phyloP scores from a whole-genome alignment of 2,888 invertebrate species.

The Sceliomorpha sp. region DNA sequence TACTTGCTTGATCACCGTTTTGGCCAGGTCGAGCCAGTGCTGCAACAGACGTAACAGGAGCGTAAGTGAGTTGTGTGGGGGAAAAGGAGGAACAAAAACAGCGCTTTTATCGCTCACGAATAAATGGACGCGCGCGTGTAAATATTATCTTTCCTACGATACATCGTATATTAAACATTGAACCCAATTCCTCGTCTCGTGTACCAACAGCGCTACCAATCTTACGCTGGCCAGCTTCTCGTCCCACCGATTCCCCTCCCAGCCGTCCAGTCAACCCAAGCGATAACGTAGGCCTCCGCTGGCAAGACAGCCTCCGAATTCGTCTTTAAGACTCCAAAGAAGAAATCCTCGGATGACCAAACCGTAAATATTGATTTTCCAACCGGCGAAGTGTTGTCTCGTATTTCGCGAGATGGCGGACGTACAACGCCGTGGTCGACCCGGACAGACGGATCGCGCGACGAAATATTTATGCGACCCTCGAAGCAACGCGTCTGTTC shows the following conservation, averaged over 20 bases:
- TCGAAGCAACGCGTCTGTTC: no score
- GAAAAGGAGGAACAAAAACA: slow-evolving; percentile 15
- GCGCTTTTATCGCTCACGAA: no score
- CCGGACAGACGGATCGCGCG: slow-evolving; percentile 32
- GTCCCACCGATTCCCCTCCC: no score
- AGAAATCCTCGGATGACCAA: slow-evolving; percentile 54
- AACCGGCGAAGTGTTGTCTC: slow-evolving; percentile 39
- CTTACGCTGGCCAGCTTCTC: no score
- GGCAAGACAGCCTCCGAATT: slow-evolving; percentile 32
- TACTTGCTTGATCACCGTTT: slow-evolving; percentile 94
- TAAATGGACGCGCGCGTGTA: no score
- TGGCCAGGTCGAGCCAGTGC: slow-evolving; percentile 97
- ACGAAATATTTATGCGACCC: slow-evolving; percentile 42
- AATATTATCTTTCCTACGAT: no score
- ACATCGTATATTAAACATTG: no score
- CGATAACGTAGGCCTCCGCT: no score
- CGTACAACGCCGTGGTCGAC: slow-evolving; percentile 31
- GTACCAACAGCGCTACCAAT: no score
- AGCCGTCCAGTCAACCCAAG: no score
- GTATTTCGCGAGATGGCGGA: slow-evolving; percentile 41
- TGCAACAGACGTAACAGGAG: slow-evolving; percentile 82
- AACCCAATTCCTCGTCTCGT: no score
- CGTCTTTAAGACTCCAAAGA: slow-evolving; percentile 44
- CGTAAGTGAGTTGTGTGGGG: slow-evolving; percentile 25
- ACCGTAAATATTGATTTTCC: slow-evolving; percentile 59